Conservation (phyloP, 2,113 vertebrate genomes). For the Paraplagusia blochii region DNA sequence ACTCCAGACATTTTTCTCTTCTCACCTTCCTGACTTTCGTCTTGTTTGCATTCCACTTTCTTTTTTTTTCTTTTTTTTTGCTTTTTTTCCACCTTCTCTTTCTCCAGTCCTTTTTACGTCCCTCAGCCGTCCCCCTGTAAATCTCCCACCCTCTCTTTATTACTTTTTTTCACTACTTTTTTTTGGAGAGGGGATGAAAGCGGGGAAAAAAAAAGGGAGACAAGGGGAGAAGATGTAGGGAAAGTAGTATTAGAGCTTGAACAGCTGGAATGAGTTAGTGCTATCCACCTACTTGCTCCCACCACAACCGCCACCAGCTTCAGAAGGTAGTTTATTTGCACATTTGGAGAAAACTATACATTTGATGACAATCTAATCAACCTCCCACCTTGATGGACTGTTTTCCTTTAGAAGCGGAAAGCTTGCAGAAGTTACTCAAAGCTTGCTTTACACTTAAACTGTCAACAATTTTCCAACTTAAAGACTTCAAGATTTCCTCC, state of each 20-base stretch:
- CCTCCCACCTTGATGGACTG: conserved; percentile 37
- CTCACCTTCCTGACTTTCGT: conserved; percentile 11
- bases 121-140: neutral
- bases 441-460: neutral
- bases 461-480: too few species aligned
- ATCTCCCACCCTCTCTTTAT: neutral
- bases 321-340: conserved; percentile 54
- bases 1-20: conserved; percentile 17
- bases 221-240: conserved; percentile 3
- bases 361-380: conserved; percentile 15
- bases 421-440: too few species aligned
- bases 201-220: too few species aligned
- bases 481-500: too few species aligned
- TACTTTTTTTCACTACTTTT: conserved; percentile 7
- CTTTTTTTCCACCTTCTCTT: neutral
- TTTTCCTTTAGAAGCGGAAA: conserved; percentile 37
- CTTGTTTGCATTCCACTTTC: neutral
- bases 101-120: neutral
- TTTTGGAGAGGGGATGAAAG: conserved; percentile 17
- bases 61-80: neutral
- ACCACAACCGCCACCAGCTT: conserved; percentile 34
- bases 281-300: conserved; percentile 15
- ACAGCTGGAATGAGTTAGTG: conserved; percentile 59
- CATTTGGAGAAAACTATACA: conserved; percentile 34
- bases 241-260: conserved; percentile 25